Evolutionary conservation across 1,140 invertebrate genomes (phyloP), one percentile per base, ranked within the genome.

Genomic region (Drosophila hydei): DNA sequence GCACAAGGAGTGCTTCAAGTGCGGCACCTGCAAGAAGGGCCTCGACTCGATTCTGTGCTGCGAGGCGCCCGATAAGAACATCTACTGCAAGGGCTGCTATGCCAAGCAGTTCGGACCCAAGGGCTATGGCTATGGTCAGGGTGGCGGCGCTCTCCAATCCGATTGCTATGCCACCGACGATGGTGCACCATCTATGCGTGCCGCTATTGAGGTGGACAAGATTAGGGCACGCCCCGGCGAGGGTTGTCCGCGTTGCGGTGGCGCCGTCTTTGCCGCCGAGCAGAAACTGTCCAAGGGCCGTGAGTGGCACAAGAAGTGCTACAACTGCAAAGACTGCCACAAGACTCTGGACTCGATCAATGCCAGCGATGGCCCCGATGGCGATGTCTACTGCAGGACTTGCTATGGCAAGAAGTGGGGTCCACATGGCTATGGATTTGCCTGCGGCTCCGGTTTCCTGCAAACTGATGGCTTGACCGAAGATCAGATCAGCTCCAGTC

Each of bases 31-130:
- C 93, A 94, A 94, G 90, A 99, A 99, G 94, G 94, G 97, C 92
- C 94, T 99, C 92, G 98, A 99, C 93, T 99, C 98, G 65, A 96
- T 97, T 77, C 98, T 96, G 92, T 96, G 96, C 93, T 98, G 97
- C 92, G 98, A 99, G 93, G 97, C 95, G 89, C 96, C 98, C 79
- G 98, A 99, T 91, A 97, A 97, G 72, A 96, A 99, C 92, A 97
- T 99, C 93, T 99, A 98, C 93, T 99, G 99, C 94, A 98, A 97
- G 97, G 96, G 97, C 87, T 98, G 97, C 94, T 98, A 98, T 93
- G 97, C 94, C 89, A 98, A 97, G 94, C 96, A 95, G 93, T 98
- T 97, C 93, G 97, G 97, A 79, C 97, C 97, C 67, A 97, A 97
- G 93, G 97, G 97, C 92, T 98, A 98, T 92, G 97, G 97, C 78